Percentiles rank a stretch among this genome's conserved stretches.
Evolutionary conservation across 2,888 invertebrate species (phyloP).

Genomic region (Physocephala rufipes): DNA sequence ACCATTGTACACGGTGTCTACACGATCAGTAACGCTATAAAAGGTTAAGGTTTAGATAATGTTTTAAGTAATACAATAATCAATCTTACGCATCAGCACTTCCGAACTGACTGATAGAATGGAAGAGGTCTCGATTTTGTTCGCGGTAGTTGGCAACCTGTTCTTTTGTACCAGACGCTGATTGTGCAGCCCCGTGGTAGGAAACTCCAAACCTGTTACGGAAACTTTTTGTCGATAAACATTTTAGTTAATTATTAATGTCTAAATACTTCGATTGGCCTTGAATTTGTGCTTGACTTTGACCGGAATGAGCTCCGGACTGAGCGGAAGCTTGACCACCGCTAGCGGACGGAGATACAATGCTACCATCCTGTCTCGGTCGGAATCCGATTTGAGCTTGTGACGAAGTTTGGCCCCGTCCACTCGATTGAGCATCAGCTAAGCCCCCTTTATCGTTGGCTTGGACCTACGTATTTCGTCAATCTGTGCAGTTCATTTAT

Average conservation of each 20-base stretch:
- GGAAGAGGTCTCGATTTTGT: slow-evolving; percentile 75
- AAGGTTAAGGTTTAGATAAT: background rate
- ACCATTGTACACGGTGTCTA: slow-evolving; percentile 58
- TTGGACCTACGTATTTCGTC: slow-evolving; percentile 71
- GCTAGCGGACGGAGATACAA: slow-evolving; percentile 70
- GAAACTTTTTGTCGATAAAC: background rate
- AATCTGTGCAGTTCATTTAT: background rate
- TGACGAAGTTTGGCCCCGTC: slow-evolving; percentile 84
- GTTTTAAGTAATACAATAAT: background rate
- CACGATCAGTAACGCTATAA: slow-evolving; percentile 61
- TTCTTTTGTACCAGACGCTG: slow-evolving; percentile 77
- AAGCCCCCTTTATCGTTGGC: slow-evolving; percentile 84
- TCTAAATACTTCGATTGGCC: slow-evolving; percentile 72
- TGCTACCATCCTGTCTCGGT: slow-evolving; percentile 71
- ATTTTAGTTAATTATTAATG: background rate
- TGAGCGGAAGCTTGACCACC: slow-evolving; percentile 84
- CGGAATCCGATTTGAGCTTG: slow-evolving; percentile 90
- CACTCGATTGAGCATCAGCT: slow-evolving; percentile 86
- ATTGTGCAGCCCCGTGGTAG: slow-evolving; percentile 83
- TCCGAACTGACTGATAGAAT: slow-evolving; percentile 69
- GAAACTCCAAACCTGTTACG: slow-evolving; percentile 74
- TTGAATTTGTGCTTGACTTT: slow-evolving; percentile 84
- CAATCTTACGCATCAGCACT: slow-evolving; percentile 57
- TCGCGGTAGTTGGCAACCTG: slow-evolving; percentile 71
- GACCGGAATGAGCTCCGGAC: slow-evolving; percentile 77